These are phyloP conservation scores for Erebia aethiops DNA, from an alignment of 2,888 invertebrate genomes.

Conservation along the genomic window DNA sequence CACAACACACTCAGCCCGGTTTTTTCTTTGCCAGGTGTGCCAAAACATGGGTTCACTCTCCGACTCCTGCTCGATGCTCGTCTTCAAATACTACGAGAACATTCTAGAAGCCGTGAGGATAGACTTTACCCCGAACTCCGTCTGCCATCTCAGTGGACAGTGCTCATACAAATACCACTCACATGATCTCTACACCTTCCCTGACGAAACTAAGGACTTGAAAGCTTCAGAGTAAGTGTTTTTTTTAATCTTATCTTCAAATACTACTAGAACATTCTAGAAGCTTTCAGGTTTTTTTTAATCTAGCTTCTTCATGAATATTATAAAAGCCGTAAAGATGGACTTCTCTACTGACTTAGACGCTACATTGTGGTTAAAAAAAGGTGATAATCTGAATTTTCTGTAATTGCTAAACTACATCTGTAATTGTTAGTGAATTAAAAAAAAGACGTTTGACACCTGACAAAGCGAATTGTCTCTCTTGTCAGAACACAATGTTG, in stretches of 20 bases:
- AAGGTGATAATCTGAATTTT: no score
- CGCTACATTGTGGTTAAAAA: no score
- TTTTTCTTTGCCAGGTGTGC: slow-evolving; percentile 77
- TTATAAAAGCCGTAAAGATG: slow-evolving; percentile 43
- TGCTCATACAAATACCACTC: slow-evolving; percentile 86
- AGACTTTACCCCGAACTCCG: slow-evolving; percentile 84
- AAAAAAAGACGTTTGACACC: no score
- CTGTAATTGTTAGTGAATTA: no score
- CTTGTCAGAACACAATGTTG: no score
- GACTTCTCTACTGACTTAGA: slow-evolving; percentile 73
- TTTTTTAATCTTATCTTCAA: slow-evolving; percentile 4
- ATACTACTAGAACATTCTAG: slow-evolving; percentile 79
- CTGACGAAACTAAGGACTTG: slow-evolving; percentile 79
- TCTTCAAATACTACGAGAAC: slow-evolving; percentile 88
- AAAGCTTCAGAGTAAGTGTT: slow-evolving; percentile 79
- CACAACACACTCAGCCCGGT: background rate
- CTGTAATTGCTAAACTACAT: no score
- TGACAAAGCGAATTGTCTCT: no score
- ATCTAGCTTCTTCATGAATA: background rate
- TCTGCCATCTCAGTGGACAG: slow-evolving; percentile 91
- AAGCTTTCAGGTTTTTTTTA: slow-evolving; percentile 33
- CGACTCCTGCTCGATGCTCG: slow-evolving; percentile 90
- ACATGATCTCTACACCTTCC: slow-evolving; percentile 83
- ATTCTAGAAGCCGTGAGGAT: slow-evolving; percentile 85
- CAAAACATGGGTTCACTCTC: slow-evolving; percentile 88